Conservation (phyloP, 2,797 vertebrate genomes). For the Gobio occitaniae region DNA sequence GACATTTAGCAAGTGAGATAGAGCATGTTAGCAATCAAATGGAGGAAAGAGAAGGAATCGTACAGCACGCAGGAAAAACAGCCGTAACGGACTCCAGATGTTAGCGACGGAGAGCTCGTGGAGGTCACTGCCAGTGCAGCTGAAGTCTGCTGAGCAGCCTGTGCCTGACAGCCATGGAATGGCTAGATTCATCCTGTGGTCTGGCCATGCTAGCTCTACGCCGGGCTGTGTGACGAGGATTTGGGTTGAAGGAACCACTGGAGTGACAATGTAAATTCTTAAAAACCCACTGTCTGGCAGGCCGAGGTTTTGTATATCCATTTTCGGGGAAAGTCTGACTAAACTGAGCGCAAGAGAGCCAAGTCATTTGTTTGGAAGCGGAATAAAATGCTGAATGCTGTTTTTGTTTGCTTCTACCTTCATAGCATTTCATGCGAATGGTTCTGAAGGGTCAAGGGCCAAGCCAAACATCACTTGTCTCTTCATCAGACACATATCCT, state of each 20-base stretch:
- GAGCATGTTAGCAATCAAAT: slow-evolving; percentile 4
- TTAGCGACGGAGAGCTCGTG: slow-evolving; percentile 15
- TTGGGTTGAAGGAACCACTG: slow-evolving; percentile 64
- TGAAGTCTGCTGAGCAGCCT: slow-evolving; percentile 15
- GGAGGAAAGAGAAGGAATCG: neutral
- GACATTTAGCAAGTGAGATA: slow-evolving; percentile 10
- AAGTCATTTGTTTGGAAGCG: slow-evolving; percentile 30
- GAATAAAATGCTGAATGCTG: slow-evolving; percentile 45
- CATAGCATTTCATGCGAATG: neutral
- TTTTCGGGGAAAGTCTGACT: slow-evolving; percentile 54
- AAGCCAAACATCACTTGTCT: too few relatives aligned
- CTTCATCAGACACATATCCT: too few relatives aligned
- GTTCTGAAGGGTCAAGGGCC: too few relatives aligned
- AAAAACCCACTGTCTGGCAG: slow-evolving; percentile 67
- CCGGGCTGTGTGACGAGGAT: slow-evolving; percentile 39
- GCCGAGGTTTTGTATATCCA: slow-evolving; percentile 45
- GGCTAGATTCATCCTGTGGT: slow-evolving; percentile 54
- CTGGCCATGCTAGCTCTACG: slow-evolving; percentile 37
- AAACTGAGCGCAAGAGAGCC: slow-evolving; percentile 21
- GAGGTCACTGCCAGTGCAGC: slow-evolving; percentile 48
- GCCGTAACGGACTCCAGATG: slow-evolving; percentile 46
- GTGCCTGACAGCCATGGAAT: slow-evolving; percentile 20
- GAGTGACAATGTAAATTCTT: slow-evolving; percentile 75
- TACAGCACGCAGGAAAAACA: slow-evolving; percentile 24
- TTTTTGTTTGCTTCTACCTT: slow-evolving; percentile 23